Conservation (phyloP, 2,888 invertebrate species). For the Stenurella melanura region DNA sequence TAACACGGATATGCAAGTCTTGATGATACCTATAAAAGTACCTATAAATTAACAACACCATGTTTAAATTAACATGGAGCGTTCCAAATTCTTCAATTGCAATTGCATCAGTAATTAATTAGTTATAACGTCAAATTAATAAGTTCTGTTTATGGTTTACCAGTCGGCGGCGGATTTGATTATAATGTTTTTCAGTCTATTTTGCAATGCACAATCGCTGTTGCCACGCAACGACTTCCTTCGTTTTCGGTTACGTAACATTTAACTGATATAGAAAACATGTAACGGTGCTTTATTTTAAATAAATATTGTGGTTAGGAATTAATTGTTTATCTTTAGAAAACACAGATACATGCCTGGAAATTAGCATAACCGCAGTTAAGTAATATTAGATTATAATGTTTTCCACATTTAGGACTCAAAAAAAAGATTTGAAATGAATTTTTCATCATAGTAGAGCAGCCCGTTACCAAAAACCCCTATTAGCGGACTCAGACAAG, state of each 20-base stretch:
- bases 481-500: no score
- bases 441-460: no score
- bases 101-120: slow-evolving; percentile 20
- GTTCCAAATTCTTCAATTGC: background rate
- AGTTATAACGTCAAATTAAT: background rate
- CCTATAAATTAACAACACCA: no score
- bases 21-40: no score
- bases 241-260: slow-evolving; percentile 16
- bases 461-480: no score
- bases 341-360: background rate
- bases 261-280: slow-evolving; percentile 15
- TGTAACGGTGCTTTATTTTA: slow-evolving; percentile 12
- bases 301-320: slow-evolving; percentile 13
- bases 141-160: background rate
- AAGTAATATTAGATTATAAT: slow-evolving; percentile 7
- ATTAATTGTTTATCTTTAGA: slow-evolving; percentile 12
- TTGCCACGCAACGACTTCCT: slow-evolving; percentile 13
- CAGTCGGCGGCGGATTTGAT: slow-evolving; percentile 19
- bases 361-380: background rate
- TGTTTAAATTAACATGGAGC: background rate
- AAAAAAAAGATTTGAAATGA: no score
- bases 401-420: background rate
- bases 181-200: slow-evolving; percentile 12
- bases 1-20: background rate
- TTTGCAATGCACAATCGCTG: slow-evolving; percentile 14